Base-by-base conservation (phyloP, 2,113 vertebrate genomes). In the Scomber colias region DNA sequence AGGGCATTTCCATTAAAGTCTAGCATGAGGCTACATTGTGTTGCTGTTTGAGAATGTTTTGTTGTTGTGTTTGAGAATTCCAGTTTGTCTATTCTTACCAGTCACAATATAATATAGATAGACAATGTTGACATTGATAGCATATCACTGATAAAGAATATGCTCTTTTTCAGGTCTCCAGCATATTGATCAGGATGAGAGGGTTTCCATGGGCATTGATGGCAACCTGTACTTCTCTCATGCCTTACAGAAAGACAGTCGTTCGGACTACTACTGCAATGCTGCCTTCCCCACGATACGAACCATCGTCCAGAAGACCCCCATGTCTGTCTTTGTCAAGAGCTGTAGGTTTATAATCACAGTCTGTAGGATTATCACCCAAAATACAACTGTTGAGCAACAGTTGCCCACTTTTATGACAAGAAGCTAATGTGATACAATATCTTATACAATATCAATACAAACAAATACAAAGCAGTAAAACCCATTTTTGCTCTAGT, bases 221-320 rank as follows among this genome's bases (percentile, higher is more conserved):
- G 98, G 98, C 56, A 97, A 97, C 82, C 95, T 99, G 54, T 98
- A 97, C 94, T 97, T 99, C 17, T 95, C 98, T 35, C 96, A 99
- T 1, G 96, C 96, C 81, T 92, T 96, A 68, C 93, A 92, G 56
- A 95, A 92, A 1, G 97, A 99, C 94, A 98, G 94, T 67, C 94
- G 96, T 0, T 91, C 77, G 0, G 97, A 99, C 90, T 99, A 99
- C 24, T 96, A 96, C 71, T 99, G 98, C 89, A 96, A 95, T 53
- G 98, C 97, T 0, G 92, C 96, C 0, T 99, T 98, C 88, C 79
- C 93, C 4, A 92, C 60, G 45, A 95, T 99, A 84, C 95, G 97
- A 69, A 97, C 96, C 3, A 99, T 99, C 10, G 96, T 96, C 48
- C 98, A 98, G 93, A 98, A 97, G 56, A 95, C 93, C 49, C 91